These are phyloP conservation scores for Druceiella hillmani DNA, from an alignment of 2,888 invertebrate species.

Conservation along the genomic window DNA sequence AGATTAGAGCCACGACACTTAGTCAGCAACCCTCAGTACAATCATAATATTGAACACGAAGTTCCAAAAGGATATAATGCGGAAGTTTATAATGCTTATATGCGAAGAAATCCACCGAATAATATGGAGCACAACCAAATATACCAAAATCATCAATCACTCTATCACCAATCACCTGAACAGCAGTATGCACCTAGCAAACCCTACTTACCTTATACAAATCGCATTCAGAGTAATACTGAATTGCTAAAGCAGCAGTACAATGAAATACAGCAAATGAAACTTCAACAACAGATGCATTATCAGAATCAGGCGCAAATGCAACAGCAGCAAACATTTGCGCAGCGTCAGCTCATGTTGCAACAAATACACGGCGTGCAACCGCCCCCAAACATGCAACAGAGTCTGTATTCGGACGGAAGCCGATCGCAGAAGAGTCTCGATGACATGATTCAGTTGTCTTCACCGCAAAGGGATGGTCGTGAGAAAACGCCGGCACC, in stretches of 20 bases:
- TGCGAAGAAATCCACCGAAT: constrained; percentile 53
- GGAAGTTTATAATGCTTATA: constrained; percentile 52
- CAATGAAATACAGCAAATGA: constrained; percentile 60
- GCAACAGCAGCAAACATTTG: constrained; percentile 60
- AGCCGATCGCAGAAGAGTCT: constrained; percentile 35
- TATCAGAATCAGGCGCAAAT: constrained; percentile 59
- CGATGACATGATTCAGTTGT: constrained; percentile 30
- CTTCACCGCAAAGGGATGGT: background rate
- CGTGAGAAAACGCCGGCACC: too few species aligned
- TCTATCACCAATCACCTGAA: constrained; percentile 39
- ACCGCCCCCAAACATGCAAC: constrained; percentile 46
- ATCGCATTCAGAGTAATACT: constrained; percentile 53
- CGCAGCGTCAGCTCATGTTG: constrained; percentile 54
- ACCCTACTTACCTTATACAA: constrained; percentile 48
- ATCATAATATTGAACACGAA: constrained; percentile 45
- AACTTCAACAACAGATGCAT: constrained; percentile 57
- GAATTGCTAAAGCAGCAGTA: constrained; percentile 55
- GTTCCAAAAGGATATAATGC: constrained; percentile 52
- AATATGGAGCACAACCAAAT: constrained; percentile 47
- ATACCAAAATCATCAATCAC: constrained; percentile 52
- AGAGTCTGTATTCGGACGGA: constrained; percentile 45
- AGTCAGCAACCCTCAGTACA: constrained; percentile 29
- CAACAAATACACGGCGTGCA: constrained; percentile 56
- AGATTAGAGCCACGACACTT: constrained; percentile 41
- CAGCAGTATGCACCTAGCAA: constrained; percentile 46